Percentiles rank a stretch among this genome's conserved stretches.
phyloP scores from a whole-genome alignment of 2,113 vertebrate genomes.

The Xyrauchen texanus region DNA sequence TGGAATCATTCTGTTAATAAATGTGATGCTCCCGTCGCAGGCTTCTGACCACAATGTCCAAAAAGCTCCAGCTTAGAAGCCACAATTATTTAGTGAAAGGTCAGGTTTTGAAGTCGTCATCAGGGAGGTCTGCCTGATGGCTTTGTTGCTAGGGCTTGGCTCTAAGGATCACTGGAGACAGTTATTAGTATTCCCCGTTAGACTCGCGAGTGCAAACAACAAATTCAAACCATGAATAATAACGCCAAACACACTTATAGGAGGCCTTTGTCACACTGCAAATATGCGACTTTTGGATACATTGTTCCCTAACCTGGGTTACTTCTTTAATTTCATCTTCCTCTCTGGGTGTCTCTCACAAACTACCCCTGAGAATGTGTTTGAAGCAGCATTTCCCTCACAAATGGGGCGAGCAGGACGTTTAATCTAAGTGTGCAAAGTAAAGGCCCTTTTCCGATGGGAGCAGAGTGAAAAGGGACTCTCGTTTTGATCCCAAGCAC shows the following conservation, averaged over 20 bases:
- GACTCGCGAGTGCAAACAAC: constrained; percentile 90
- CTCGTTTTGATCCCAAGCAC: neutral
- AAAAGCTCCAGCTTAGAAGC: constrained; percentile 89
- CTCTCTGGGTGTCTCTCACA: constrained; percentile 62
- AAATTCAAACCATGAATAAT: constrained; percentile 92
- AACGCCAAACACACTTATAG: constrained; percentile 90
- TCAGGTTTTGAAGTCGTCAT: constrained; percentile 90
- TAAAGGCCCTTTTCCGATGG: constrained; percentile 84
- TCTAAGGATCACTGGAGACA: constrained; percentile 87
- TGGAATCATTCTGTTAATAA: constrained; percentile 54
- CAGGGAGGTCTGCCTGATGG: constrained; percentile 86
- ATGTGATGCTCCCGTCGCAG: constrained; percentile 83
- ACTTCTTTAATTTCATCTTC: constrained; percentile 83
- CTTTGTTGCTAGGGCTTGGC: constrained; percentile 90
- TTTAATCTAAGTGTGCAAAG: constrained; percentile 78
- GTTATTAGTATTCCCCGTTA: constrained; percentile 91
- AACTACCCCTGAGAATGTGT: constrained; percentile 81
- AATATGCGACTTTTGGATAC: constrained; percentile 91
- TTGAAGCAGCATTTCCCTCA: constrained; percentile 84
- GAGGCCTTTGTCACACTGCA: constrained; percentile 89
- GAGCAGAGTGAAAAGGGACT: constrained; percentile 41
- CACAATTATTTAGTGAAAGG: constrained; percentile 87
- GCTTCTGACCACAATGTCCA: constrained; percentile 84
- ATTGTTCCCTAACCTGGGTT: constrained; percentile 91
- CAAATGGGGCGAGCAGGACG: constrained; percentile 80